Base-by-base conservation (phyloP, 2,888 invertebrate genomes). In the Anoplius nigerrimus region DNA sequence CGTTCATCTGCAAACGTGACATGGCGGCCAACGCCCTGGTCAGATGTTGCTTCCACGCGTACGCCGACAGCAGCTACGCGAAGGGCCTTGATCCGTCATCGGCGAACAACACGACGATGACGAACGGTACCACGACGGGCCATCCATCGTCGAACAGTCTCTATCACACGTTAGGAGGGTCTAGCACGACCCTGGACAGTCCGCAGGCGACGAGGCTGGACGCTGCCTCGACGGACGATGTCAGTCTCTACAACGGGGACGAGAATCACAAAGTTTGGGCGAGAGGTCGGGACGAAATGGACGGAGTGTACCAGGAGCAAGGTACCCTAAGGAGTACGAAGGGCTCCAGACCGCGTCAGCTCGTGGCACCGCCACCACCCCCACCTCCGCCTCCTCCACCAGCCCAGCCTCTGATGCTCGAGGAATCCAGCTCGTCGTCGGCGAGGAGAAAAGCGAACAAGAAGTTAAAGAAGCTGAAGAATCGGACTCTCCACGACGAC, bases 11-110 rank as follows among this genome's bases (percentile, higher is more conserved):
- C 90, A 97, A 98, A 82, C 93, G 97, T 66, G 97, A 98, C 89
- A 95, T 97, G 87, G 98, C 99, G 55, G 99, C 99, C 74, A 97
- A 99, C 89, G 98, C 99, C 81, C 92, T 99, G 86, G 98, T 98
- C 75, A 92, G 97, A 82, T 98, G 98, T 90, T 98, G 98, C 90
- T 98, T 98, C 90, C 98, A 98, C 90, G 97, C 98, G 58, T 98
- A 98, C 90, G 98, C 98, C 0, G 98, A 98, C 89, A 97, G 96
- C 81, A 97, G 96, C 76, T 97, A 97, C 88, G 97, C 96, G 54
- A 94, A 95, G 82, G 89, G 89, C 83, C 82, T 90, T 80, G 82
- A 90, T 81, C 83, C 90, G 78, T 48, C 68, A 45, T 56, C 89
- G 87, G 57, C 16, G 48, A 88, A 88, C 76, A 85, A 89, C 61